Percentiles rank a stretch among this genome's conserved stretches.
Evolutionary conservation across 2,888 invertebrate genomes (phyloP).

Genomic region (Xylocampa areola): DNA sequence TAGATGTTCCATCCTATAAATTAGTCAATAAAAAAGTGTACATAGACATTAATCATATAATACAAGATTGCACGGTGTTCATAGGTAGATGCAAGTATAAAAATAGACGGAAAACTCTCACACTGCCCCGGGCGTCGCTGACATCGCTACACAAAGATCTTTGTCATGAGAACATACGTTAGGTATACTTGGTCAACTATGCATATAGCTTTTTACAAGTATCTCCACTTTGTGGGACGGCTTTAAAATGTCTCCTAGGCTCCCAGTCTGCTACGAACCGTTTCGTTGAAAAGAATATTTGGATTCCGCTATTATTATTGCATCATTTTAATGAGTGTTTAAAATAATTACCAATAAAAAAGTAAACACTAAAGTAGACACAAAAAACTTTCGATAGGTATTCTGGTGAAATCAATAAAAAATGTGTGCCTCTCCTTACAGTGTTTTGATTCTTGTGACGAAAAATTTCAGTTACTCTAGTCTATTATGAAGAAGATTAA

Average conservation of each 20-base stretch:
- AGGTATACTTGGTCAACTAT: slow-evolving; percentile 29
- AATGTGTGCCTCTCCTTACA: slow-evolving; percentile 10
- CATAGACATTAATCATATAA: no score
- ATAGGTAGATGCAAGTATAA: slow-evolving; percentile 27
- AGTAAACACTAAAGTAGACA: not conserved
- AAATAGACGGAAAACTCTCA: slow-evolving; percentile 51
- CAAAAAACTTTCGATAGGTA: slow-evolving; percentile 12
- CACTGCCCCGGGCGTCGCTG: slow-evolving; percentile 41
- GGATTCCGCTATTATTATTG: slow-evolving; percentile 10
- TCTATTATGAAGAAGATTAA: slow-evolving; percentile 18
- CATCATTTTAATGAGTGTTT: no score
- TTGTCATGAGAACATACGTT: slow-evolving; percentile 38
- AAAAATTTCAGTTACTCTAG: slow-evolving; percentile 6
- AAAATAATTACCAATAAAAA: no score
- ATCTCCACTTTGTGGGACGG: slow-evolving; percentile 49
- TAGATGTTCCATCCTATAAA: no score
- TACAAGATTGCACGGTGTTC: slow-evolving; percentile 11
- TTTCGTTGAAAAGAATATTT: slow-evolving; percentile 48
- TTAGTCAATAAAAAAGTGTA: no score
- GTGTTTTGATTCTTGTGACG: no score
- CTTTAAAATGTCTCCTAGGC: slow-evolving; percentile 49
- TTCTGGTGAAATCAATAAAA: slow-evolving; percentile 23
- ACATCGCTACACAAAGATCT: slow-evolving; percentile 44
- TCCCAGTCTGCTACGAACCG: slow-evolving; percentile 56
- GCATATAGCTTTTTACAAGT: slow-evolving; percentile 40